Conservation (phyloP, 2,797 vertebrate genomes). For the Pipistrellus pipistrellus region DNA sequence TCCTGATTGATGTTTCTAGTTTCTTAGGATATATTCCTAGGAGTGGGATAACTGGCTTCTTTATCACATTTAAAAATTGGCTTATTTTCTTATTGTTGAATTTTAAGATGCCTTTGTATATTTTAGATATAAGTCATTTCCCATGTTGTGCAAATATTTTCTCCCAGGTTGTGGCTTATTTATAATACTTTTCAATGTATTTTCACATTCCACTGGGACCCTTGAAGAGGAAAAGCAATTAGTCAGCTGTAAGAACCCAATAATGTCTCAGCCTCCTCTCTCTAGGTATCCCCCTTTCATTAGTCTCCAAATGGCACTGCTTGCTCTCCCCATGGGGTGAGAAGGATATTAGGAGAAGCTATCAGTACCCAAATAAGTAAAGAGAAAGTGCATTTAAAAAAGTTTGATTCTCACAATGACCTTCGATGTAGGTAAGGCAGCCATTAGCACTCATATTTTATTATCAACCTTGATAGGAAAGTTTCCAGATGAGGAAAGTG, state of each 20-base stretch:
- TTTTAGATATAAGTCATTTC: neutral
- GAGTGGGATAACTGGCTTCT: too few species aligned
- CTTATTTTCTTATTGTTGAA: neutral
- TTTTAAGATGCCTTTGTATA: neutral
- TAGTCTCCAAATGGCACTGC: neutral
- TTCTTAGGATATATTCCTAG: too few species aligned
- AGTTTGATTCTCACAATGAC: neutral
- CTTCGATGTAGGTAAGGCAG: neutral
- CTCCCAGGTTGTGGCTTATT: neutral
- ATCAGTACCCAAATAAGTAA: neutral
- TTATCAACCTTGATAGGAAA: neutral
- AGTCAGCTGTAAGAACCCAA: neutral
- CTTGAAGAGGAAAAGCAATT: neutral
- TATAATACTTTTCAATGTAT: neutral
- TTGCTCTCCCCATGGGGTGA: neutral
- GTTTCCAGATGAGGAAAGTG: neutral
- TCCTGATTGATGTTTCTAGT: too few species aligned
- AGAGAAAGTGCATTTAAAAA: neutral
- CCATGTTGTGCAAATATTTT: neutral
- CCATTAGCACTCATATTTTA: neutral
- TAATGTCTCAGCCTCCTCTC: neutral
- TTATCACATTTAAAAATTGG: neutral
- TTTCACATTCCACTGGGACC: neutral
- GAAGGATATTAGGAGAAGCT: neutral
- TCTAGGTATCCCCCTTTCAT: neutral